Percentiles rank a stretch among this genome's conserved stretches.
phyloP scores from a whole-genome alignment of 2,888 invertebrate species.

The Monoplex corrugatus region DNA sequence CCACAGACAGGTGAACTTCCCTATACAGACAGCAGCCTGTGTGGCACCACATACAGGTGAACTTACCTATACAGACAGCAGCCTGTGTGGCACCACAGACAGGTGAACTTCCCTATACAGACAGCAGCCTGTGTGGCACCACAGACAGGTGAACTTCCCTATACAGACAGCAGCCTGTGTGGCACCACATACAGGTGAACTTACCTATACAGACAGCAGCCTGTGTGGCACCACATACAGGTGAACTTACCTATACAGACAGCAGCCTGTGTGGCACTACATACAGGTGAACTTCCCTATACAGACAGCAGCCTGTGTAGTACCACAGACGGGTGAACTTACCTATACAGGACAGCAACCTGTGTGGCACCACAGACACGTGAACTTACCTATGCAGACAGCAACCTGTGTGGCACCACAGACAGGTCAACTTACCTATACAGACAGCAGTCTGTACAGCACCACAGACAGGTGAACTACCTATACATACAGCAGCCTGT shows the following conservation, averaged over 20 bases:
- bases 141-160: no score
- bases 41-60: conserved; percentile 43
- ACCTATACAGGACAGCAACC: not conserved
- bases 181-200: conserved; percentile 43
- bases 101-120: conserved; percentile 52
- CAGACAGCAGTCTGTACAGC: not conserved
- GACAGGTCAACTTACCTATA: not conserved
- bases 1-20: conserved; percentile 52
- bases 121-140: conserved; percentile 3
- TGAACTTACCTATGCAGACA: not conserved
- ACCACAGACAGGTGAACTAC: not conserved
- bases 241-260: conserved; percentile 52
- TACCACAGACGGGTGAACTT: not conserved
- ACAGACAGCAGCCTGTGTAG: conserved; percentile 26
- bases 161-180: conserved; percentile 28
- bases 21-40: conserved; percentile 31
- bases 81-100: conserved; percentile 8
- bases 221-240: conserved; percentile 3
- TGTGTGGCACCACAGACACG: not conserved
- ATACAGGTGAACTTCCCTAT: conserved; percentile 43
- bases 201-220: conserved; percentile 39
- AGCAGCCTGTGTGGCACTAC: not conserved
- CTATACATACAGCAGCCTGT: not conserved
- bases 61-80: conserved; percentile 39
- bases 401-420: no score